phyloP scores from a whole-genome alignment of 1,140 invertebrate genomes.

The Gryon sp. region DNA sequence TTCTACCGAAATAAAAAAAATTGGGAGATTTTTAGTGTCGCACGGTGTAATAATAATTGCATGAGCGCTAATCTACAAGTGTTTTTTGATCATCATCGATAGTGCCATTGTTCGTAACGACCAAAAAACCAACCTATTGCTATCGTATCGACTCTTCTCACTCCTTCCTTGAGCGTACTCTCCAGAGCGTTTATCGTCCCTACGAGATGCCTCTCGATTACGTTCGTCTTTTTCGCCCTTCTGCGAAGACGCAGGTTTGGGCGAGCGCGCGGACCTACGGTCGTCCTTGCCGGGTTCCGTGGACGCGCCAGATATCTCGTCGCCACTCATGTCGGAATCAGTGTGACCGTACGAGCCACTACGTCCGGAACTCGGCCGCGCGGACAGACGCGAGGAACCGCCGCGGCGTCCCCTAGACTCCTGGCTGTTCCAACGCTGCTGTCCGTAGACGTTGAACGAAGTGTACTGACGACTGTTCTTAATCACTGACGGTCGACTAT shows the following conservation, averaged over 20 bases:
- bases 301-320: conserved; percentile 79
- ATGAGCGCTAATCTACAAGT: background rate
- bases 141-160: conserved; percentile 73
- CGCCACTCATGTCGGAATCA: conserved; percentile 82
- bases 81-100: background rate
- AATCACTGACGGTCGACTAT: conserved; percentile 48
- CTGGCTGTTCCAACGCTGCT: conserved; percentile 72
- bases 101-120: background rate
- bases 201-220: conserved; percentile 66
- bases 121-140: conserved; percentile 55
- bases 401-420: conserved; percentile 74
- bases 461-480: conserved; percentile 65
- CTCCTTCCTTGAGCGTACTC: conserved; percentile 64
- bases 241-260: conserved; percentile 73
- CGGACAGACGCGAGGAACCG: conserved; percentile 55
- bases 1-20: background rate
- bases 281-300: conserved; percentile 80
- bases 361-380: conserved; percentile 70
- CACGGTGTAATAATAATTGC: too few relatives aligned
- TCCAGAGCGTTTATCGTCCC: conserved; percentile 72
- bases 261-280: conserved; percentile 73
- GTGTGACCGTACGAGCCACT: conserved; percentile 78
- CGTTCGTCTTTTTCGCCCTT: conserved; percentile 82
- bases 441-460: conserved; percentile 70
- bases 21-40: too few relatives aligned